phyloP scores from a whole-genome alignment of 1,140 invertebrate species.

The Temnothorax longispinosus region DNA sequence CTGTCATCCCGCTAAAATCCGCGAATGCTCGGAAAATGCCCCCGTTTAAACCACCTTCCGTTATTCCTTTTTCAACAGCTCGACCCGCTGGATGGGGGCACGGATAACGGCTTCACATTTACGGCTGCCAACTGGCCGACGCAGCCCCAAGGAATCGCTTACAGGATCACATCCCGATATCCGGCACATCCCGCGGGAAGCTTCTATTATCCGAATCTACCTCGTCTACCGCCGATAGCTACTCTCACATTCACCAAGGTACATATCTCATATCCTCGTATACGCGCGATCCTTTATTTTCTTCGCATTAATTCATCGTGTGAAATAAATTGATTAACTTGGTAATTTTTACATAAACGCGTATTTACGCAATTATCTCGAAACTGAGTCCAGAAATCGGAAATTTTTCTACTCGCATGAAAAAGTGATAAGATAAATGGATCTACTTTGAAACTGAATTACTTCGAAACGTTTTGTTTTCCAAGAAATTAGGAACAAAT shows the following conservation, averaged over 20 bases:
- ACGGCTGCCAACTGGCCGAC: constrained; percentile 98
- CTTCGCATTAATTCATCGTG: constrained; percentile 8
- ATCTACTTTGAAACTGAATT: neutral
- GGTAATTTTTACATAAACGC: neutral
- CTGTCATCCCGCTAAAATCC: constrained; percentile 43
- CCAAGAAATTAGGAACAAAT: neutral
- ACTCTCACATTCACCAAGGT: constrained; percentile 96
- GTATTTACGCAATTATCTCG: neutral
- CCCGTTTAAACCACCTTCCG: constrained; percentile 23
- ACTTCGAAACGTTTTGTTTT: neutral
- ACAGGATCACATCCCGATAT: constrained; percentile 95
- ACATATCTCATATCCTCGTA: constrained; percentile 51
- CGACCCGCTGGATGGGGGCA: constrained; percentile 98
- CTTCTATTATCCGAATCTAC: constrained; percentile 96
- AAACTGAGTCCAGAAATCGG: neutral
- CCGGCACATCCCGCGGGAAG: constrained; percentile 97
- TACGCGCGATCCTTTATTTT: neutral
- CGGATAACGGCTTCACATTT: constrained; percentile 98
- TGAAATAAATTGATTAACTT: constrained; percentile 15
- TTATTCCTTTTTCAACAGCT: constrained; percentile 87
- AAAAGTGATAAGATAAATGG: neutral
- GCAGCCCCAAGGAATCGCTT: constrained; percentile 95
- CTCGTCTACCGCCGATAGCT: constrained; percentile 95
- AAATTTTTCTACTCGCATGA: neutral
- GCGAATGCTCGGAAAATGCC: constrained; percentile 26